Percentiles rank a stretch among this genome's conserved stretches.
These are phyloP conservation scores for Clostera curtula DNA, from an alignment of 2,888 invertebrate genomes.

Conservation along the genomic window DNA sequence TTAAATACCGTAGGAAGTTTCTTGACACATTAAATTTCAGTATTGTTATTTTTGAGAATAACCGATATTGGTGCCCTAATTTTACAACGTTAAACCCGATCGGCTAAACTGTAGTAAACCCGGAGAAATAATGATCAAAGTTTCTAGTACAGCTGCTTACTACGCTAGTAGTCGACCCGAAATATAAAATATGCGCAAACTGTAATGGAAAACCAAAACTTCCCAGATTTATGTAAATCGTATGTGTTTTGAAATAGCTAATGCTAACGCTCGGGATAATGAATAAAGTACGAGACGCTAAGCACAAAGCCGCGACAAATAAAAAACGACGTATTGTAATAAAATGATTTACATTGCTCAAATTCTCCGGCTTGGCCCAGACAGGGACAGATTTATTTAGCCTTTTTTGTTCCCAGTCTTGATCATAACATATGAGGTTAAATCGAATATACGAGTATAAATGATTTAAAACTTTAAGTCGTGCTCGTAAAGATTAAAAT, in stretches of 20 bases:
- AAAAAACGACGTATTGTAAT: conserved; percentile 63
- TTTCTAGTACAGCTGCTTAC: too few species aligned
- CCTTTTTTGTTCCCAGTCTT: conserved; percentile 54
- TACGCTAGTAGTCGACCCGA: too few species aligned
- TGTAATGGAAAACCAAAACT: too few species aligned
- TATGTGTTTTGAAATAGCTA: conserved; percentile 21
- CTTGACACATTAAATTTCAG: too few species aligned
- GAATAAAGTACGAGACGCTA: conserved; percentile 44
- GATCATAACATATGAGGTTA: conserved; percentile 68
- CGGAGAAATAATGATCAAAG: too few species aligned
- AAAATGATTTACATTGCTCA: conserved; percentile 72
- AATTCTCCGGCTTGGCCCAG: conserved; percentile 58
- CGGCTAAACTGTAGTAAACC: too few species aligned
- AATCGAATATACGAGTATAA: conserved; percentile 37
- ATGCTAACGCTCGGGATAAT: conserved; percentile 21
- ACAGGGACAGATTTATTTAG: conserved; percentile 65
- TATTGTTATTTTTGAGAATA: too few species aligned
- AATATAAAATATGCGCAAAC: too few species aligned
- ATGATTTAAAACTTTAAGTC: conserved; percentile 37
- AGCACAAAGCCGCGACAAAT: conserved; percentile 53
- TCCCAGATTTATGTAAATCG: too few species aligned
- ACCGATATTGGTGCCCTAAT: too few species aligned
- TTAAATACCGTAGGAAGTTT: too few species aligned
- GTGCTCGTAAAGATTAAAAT: conserved; percentile 42
- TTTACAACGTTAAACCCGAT: too few species aligned